Evolutionary conservation across 2,797 vertebrate genomes (phyloP), one percentile per base, ranked within the genome.

Genomic region (Bryconaethiops microstoma): DNA sequence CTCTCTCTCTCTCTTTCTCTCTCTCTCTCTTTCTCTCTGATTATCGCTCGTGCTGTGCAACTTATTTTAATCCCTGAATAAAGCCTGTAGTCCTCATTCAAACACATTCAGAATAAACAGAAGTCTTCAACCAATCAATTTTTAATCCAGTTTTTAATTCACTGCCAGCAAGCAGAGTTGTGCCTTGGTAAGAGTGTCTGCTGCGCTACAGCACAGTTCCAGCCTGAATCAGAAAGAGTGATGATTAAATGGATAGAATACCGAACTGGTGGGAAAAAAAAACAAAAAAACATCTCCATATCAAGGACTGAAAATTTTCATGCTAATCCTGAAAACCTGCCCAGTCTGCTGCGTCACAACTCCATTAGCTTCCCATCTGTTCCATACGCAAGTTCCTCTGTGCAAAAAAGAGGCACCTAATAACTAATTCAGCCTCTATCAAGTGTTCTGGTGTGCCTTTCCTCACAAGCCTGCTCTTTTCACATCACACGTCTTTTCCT

Each of bases 281-380:
- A 35, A 2, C 35, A 52, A 12, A 52, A 2, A 35, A 2, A 2
- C 13, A 55, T 42, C 52, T 73, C 42, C 25, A 19, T 14, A 55
- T 35, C 16, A 73, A 35, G 70, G 25, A 35, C 14, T 57, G 39
- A 57, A 73, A 55, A 35, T 35, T 14, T 55, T 55, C 16, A 29
- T 6, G 50, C 7, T 54, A 35, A 55, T 54, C 23, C 52, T 35
- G 16, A 54, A 57, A 73, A 55, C 25, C 52, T 39, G 50, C 4
- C 17, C 52, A 25, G 52, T 4, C 29, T 40, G 8, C 50, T 39
- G 70, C 50, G 48, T 52, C 70, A 35, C 70, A 57, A 13, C 52
- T 73, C 50, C 70, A 73, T 73, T 73, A 73, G 52, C 52, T 57
- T 57, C 50, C 70, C 70, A 73, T 73, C 70, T 73, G 70, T 73